These are phyloP conservation scores for Shargacucullia verbasci DNA, from an alignment of 2,888 invertebrate genomes.

Conservation along the genomic window DNA sequence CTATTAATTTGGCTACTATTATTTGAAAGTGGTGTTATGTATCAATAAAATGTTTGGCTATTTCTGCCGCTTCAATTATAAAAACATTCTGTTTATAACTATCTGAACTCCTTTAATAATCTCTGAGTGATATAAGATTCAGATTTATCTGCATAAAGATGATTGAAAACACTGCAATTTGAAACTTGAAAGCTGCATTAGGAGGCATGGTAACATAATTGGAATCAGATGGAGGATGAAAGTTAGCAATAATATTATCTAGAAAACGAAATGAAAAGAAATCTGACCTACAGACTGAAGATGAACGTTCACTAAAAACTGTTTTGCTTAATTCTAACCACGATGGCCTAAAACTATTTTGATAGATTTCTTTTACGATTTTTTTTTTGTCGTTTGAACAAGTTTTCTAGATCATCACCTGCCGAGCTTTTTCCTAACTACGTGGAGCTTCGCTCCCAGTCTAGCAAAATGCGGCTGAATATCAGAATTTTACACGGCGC, in stretches of 20 bases:
- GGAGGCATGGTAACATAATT: slow-evolving; percentile 31
- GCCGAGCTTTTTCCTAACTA: too few relatives aligned
- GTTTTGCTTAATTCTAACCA: background rate
- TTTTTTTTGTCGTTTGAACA: too few relatives aligned
- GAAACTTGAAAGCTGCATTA: slow-evolving; percentile 22
- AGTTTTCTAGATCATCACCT: too few relatives aligned
- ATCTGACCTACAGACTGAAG: slow-evolving; percentile 15
- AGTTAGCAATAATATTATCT: slow-evolving; percentile 24
- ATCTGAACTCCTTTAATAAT: slow-evolving; percentile 47
- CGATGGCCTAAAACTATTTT: too few relatives aligned
- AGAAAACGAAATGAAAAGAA: slow-evolving; percentile 1
- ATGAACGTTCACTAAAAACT: background rate
- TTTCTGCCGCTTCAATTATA: slow-evolving; percentile 47
- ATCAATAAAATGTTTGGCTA: slow-evolving; percentile 56
- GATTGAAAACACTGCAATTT: slow-evolving; percentile 43
- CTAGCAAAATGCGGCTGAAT: too few relatives aligned
- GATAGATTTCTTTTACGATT: too few relatives aligned
- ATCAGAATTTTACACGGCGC: too few relatives aligned
- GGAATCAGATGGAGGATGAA: slow-evolving; percentile 32
- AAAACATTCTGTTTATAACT: slow-evolving; percentile 31
- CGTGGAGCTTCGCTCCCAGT: too few relatives aligned
- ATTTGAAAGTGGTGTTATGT: slow-evolving; percentile 60
- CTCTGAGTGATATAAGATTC: slow-evolving; percentile 22
- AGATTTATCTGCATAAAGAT: slow-evolving; percentile 41
- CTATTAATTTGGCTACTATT: slow-evolving; percentile 53